Percentiles rank a stretch among this genome's conserved stretches.
Conservation (phyloP, 2,797 vertebrate species). For the Spondyliosoma cantharus region DNA sequence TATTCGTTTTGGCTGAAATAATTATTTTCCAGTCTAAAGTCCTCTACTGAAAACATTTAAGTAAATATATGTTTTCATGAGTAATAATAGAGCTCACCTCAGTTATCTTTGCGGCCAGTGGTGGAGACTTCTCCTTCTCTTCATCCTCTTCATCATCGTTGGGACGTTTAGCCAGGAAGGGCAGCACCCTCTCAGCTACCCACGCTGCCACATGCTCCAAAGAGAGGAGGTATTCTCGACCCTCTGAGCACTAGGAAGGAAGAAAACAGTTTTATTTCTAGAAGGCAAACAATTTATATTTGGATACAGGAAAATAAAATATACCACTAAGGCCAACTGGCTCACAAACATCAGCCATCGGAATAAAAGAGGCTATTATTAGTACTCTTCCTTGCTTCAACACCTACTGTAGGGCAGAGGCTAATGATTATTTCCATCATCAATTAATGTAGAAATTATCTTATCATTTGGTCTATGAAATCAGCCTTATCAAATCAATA, state of each 20-base stretch:
- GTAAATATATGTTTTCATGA: not conserved
- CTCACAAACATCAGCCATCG: not conserved
- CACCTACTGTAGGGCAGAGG: not conserved
- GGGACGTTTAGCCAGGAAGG: slow-evolving; percentile 77
- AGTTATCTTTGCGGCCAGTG: slow-evolving; percentile 83
- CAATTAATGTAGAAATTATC: not conserved
- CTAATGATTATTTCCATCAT: not conserved
- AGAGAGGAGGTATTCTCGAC: slow-evolving; percentile 83
- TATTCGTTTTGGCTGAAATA: slow-evolving; percentile 4
- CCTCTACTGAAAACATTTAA: not conserved
- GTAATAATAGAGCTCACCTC: slow-evolving; percentile 81
- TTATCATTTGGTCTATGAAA: not conserved
- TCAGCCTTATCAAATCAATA: too few relatives aligned
- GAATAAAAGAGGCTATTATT: not conserved
- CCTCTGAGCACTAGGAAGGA: slow-evolving; percentile 84
- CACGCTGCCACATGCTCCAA: slow-evolving; percentile 87
- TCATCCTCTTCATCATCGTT: slow-evolving; percentile 29
- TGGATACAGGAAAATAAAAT: not conserved
- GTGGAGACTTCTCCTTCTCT: slow-evolving; percentile 41
- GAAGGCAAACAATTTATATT: not conserved
- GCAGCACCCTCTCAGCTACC: slow-evolving; percentile 86
- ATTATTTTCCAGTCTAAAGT: not conserved
- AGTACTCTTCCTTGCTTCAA: not conserved
- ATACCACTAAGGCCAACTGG: not conserved
- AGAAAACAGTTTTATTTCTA: not conserved